These are phyloP conservation scores for Scaptomyza cyrtandrae DNA, from an alignment of 2,888 invertebrate species.

Conservation along the genomic window DNA sequence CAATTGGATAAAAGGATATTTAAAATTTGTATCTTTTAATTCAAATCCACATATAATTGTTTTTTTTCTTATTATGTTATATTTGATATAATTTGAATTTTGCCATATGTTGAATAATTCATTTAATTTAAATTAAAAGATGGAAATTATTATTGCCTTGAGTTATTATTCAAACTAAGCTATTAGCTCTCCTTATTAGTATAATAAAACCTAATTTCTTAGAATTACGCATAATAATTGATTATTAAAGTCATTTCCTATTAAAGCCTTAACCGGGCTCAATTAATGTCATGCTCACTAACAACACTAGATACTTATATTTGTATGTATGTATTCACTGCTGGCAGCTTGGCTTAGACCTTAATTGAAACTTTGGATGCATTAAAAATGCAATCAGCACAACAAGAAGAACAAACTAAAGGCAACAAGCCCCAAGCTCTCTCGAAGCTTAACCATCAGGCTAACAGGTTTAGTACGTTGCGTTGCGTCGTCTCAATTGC, in stretches of 20 bases:
- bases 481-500: constrained; percentile 60
- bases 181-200: not conserved
- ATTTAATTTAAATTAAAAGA: no score
- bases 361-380: constrained; percentile 74
- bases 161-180: not conserved
- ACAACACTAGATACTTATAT: not conserved
- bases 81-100: no score
- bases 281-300: constrained; percentile 12
- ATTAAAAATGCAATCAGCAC: constrained; percentile 77
- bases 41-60: no score
- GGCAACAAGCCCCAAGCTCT: constrained; percentile 5
- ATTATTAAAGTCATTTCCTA: not conserved
- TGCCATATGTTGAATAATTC: no score
- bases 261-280: not conserved
- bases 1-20: no score
- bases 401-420: constrained; percentile 44
- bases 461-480: constrained; percentile 37
- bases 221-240: not conserved
- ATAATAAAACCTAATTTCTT: not conserved
- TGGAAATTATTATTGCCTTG: no score
- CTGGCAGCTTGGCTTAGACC: constrained; percentile 24
- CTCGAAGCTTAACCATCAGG: constrained; percentile 26
- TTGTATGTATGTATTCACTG: not conserved
- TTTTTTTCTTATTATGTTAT: no score
- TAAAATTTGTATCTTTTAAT: no score